Conservation (phyloP, 1,140 invertebrate genomes). For the Artemia franciscana region DNA sequence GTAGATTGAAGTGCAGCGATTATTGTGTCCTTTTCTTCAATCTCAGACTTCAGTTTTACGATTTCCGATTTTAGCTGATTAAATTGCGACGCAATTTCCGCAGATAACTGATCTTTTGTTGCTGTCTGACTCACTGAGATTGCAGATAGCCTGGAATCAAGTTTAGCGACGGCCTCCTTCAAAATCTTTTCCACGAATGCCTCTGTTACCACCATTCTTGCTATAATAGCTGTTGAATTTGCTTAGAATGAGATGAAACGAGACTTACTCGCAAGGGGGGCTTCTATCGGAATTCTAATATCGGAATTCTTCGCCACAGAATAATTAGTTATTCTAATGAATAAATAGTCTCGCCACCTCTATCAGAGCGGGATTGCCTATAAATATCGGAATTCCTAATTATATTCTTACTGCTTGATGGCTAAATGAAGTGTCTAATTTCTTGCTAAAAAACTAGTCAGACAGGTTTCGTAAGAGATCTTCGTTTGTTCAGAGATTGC, state of each 20-base stretch:
- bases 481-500: too few species aligned
- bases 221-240: background rate
- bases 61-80: background rate
- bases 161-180: background rate
- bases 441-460: too few species aligned
- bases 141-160: background rate
- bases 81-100: background rate
- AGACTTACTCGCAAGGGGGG: background rate
- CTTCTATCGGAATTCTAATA: too few species aligned
- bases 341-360: too few species aligned
- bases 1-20: background rate
- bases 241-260: background rate
- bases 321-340: too few species aligned
- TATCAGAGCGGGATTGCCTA: too few species aligned
- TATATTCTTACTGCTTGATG: too few species aligned
- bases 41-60: background rate
- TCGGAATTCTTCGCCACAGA: too few species aligned
- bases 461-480: too few species aligned
- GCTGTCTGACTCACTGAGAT: background rate
- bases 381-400: too few species aligned
- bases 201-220: background rate
- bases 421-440: too few species aligned
- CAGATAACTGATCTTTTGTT: background rate
- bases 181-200: background rate
- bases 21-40: background rate